These are phyloP conservation scores for Druceiella hillmani DNA, from an alignment of 2,888 invertebrate genomes.

Conservation along the genomic window DNA sequence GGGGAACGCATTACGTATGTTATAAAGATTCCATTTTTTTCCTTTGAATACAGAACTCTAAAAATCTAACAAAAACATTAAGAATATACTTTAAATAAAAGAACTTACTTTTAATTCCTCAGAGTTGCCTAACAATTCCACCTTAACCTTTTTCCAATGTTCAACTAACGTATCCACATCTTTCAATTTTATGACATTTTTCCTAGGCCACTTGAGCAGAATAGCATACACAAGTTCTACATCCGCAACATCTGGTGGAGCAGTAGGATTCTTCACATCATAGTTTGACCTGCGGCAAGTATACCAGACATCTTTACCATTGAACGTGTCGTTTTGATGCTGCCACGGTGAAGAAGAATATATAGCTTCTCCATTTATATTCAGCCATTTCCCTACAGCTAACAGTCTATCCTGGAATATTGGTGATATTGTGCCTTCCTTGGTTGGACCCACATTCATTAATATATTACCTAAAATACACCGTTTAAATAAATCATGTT, in stretches of 20 bases:
- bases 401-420: conserved; percentile 82
- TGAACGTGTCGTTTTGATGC: conserved; percentile 75
- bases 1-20: too few species aligned
- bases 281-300: conserved; percentile 37
- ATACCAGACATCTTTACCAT: conserved; percentile 66
- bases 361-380: conserved; percentile 82
- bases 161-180: conserved; percentile 36
- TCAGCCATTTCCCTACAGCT: conserved; percentile 75
- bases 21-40: too few species aligned
- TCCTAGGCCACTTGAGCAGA: conserved; percentile 63
- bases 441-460: conserved; percentile 86
- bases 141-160: conserved; percentile 29
- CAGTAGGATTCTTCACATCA: conserved; percentile 26
- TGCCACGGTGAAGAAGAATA: conserved; percentile 74
- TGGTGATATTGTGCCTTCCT: conserved; percentile 78
- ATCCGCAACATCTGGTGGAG: conserved; percentile 27
- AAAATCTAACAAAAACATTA: too few species aligned
- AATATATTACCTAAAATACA: conserved; percentile 61
- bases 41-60: too few species aligned
- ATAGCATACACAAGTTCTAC: conserved; percentile 58
- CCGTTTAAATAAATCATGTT: too few species aligned
- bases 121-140: conserved; percentile 50
- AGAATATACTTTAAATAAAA: conserved; percentile 26
- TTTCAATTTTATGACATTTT: conserved; percentile 45
- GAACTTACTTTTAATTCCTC: conserved; percentile 27